Evolutionary conservation across 2,888 invertebrate species (phyloP), one percentile per base, ranked within the genome.

Genomic region (Pardosa pseudoannulata): DNA sequence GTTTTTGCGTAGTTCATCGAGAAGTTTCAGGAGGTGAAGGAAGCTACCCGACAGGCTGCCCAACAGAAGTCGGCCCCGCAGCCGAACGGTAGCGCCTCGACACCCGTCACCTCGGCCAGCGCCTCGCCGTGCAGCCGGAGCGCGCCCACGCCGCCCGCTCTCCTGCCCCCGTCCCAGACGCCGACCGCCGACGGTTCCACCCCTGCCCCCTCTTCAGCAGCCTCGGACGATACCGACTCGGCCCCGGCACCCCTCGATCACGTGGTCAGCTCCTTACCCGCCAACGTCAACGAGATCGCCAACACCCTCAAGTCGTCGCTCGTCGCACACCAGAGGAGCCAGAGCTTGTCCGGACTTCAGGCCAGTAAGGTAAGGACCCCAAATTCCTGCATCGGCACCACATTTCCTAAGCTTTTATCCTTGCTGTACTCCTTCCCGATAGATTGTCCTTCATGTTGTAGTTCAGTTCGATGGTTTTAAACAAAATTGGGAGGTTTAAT

Each of bases 11-110:
- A 97, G 96, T 98, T 98, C 93, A 97, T 98, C 90, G 98, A 98
- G 92, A 98, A 98, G 92, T 98, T 98, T 92, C 97, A 98, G 93
- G 98, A 98, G 92, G 97, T 98, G 31, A 98, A 98, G 92, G 98
- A 98, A 92, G 96, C 98, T 56, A 98, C 98, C 16, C 95, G 92
- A 46, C 91, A 91, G 81, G 90, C 71, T 89, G 90, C 88, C 83
- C 90, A 67, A 88, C 90, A 88, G 65, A 87, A 74, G 36, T 82
- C 81, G 71, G 79, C 76, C 11, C 79, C 74, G 65, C 76, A 85
- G 76, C 65, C 89, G 19, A 90, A 90, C 79, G 90, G 89, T 46
- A 89, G 88, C 78, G 87, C 82, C 28, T 71, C 88, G n/a, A 88
- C 87, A 13, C 85, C 87, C 36, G 88, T 82, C 11, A 83, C 88